Percentiles rank a stretch among this genome's conserved stretches.
These are phyloP conservation scores for Hydrozoanthus tunicans DNA, from an alignment of 64 coral and sea anemone genomes.

Conservation along the genomic window DNA sequence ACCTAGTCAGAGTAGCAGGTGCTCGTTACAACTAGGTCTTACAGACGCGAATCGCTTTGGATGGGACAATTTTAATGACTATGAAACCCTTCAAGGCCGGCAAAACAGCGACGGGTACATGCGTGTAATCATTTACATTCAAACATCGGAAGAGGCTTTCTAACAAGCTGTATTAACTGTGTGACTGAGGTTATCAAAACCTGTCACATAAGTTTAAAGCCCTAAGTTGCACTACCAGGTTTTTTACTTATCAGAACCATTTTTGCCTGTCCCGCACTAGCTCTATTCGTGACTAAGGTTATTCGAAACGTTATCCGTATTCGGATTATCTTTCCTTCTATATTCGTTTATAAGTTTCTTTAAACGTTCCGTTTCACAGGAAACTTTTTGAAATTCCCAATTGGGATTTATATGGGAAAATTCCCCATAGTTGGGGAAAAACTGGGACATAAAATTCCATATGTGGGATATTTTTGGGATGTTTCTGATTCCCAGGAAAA, in stretches of 20 bases:
- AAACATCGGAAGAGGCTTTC: background rate
- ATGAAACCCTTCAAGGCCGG: background rate
- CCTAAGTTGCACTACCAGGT: too few relatives aligned
- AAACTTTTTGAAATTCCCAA: conserved; percentile 21
- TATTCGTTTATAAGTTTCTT: too few relatives aligned
- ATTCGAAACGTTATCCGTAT: too few relatives aligned
- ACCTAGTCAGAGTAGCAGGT: conserved; percentile 1
- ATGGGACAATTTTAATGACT: conserved; percentile 3
- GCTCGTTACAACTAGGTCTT: background rate
- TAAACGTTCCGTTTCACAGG: background rate
- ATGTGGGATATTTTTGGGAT: background rate
- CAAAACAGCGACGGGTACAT: background rate
- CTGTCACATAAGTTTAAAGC: too few relatives aligned
- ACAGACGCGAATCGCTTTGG: background rate
- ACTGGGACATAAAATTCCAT: conserved; percentile 6
- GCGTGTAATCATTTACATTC: background rate
- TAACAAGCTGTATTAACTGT: background rate
- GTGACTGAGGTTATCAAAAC: too few relatives aligned
- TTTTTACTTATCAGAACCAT: too few relatives aligned
- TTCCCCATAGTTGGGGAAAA: conserved; percentile 2
- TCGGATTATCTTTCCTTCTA: too few relatives aligned
- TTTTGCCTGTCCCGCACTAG: too few relatives aligned
- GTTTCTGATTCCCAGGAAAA: background rate
- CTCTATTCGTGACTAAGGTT: too few relatives aligned
- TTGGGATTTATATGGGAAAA: background rate